Evolutionary conservation across 92 coral and sea anemone genomes (phyloP).

Genomic region (Zoanthus solanderi): DNA sequence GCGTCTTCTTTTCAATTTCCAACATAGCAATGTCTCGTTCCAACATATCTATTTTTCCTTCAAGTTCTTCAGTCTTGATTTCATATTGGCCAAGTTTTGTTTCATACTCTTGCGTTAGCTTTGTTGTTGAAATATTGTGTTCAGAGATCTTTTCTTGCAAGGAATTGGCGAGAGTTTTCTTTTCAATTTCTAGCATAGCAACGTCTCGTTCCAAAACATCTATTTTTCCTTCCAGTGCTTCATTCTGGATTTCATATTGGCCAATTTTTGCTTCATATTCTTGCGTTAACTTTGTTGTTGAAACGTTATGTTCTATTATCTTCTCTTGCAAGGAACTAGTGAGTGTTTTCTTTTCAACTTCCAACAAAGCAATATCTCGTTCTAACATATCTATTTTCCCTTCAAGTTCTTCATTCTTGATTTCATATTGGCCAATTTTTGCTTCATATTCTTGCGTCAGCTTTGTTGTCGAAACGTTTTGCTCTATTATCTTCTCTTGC

Average conservation of each 20-base stretch:
- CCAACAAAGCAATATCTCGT: not conserved
- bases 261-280: slow-evolving; percentile 7
- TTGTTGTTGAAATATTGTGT: not conserved
- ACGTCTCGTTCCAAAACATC: not conserved
- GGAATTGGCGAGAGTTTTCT: not conserved
- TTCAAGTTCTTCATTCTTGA: not conserved
- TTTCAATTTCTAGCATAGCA: not conserved
- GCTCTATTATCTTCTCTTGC: not conserved
- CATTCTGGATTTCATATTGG: not conserved
- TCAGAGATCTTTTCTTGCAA: not conserved
- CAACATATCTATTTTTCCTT: not conserved
- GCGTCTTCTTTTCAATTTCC: not conserved
- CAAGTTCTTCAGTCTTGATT: not conserved
- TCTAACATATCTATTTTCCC: not conserved
- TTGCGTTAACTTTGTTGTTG: not conserved
- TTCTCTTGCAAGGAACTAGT: not conserved
- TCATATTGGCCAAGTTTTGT: not conserved
- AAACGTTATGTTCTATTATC: not conserved
- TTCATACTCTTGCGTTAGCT: not conserved
- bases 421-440: not conserved
- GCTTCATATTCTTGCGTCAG: not conserved
- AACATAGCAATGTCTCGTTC: not conserved
- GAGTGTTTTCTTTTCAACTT: not conserved
- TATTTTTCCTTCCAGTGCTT: not conserved
- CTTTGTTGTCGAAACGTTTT: not conserved